Percentiles rank a stretch among this genome's conserved stretches.
These are phyloP conservation scores for Lanius collurio DNA, from an alignment of 2,113 vertebrate genomes.

Conservation along the genomic window DNA sequence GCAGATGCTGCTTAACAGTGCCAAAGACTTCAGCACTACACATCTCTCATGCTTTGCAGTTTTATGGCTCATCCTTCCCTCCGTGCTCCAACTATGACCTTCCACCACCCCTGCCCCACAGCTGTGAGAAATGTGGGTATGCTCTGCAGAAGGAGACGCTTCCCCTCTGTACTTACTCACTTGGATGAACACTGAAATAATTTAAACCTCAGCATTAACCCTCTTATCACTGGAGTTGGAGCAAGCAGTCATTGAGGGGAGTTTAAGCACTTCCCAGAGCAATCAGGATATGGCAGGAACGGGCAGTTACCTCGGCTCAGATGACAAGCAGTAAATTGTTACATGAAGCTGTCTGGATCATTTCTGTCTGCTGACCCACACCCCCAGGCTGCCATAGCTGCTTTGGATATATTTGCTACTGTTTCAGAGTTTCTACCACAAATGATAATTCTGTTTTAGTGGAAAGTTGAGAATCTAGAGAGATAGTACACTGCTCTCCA, in stretches of 20 bases:
- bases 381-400: background rate
- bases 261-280: background rate
- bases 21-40: background rate
- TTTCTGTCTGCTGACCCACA: constrained; percentile 42
- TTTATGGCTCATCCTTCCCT: constrained; percentile 9
- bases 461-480: background rate
- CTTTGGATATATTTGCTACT: background rate
- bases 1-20: background rate
- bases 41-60: background rate
- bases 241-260: background rate
- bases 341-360: background rate
- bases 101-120: background rate
- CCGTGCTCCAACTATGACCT: background rate
- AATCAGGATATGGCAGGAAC: background rate
- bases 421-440: background rate
- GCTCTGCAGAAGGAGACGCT: constrained; percentile 1
- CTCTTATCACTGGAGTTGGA: background rate
- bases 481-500: background rate
- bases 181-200: constrained; percentile 18
- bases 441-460: background rate
- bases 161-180: background rate
- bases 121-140: constrained; percentile 1
- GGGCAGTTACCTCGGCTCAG: background rate
- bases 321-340: background rate
- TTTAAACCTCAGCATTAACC: constrained; percentile 33